A percentile compares a stretch with the other conserved stretches of the same genome.
phyloP scores from a whole-genome alignment of 2,113 vertebrate species.

The Passerina amoena region DNA sequence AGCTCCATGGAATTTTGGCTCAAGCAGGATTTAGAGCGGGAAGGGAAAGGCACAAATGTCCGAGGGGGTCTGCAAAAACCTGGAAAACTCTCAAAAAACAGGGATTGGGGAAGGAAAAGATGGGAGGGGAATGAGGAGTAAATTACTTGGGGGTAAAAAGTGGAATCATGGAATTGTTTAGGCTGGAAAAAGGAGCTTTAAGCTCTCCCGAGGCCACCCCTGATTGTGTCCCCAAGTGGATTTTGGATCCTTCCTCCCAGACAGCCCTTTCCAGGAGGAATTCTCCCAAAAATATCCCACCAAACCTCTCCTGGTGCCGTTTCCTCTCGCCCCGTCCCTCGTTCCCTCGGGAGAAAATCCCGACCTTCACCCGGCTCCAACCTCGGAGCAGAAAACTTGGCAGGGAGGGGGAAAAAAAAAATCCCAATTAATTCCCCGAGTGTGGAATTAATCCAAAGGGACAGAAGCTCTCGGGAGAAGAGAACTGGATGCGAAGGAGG shows the following conservation, averaged over 20 bases:
- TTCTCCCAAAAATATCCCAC: neutral
- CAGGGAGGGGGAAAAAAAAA: rapidly evolving
- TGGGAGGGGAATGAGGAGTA: neutral
- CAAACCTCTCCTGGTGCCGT: neutral
- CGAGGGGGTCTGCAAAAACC: neutral
- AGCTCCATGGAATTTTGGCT: neutral
- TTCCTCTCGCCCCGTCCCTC: neutral
- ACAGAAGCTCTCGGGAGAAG: neutral
- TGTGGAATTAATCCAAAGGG: neutral
- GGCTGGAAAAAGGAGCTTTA: neutral
- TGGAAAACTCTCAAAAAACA: neutral
- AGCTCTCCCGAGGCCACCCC: neutral
- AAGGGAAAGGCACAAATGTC: neutral
- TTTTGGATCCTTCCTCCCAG: neutral
- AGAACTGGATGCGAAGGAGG: slow-evolving; percentile 6
- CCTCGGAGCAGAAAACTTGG: neutral
- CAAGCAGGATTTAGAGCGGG: neutral
- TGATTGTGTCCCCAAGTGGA: neutral
- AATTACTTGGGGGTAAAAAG: neutral
- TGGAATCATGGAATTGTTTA: neutral
- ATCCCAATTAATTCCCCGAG: too few relatives aligned
- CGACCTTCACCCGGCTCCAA: neutral
- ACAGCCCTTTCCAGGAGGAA: neutral
- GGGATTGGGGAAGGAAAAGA: neutral
- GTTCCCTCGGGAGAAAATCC: neutral